Evolutionary conservation across 1,140 invertebrate species (phyloP).

Genomic region (Amphibalanus amphitrite): DNA sequence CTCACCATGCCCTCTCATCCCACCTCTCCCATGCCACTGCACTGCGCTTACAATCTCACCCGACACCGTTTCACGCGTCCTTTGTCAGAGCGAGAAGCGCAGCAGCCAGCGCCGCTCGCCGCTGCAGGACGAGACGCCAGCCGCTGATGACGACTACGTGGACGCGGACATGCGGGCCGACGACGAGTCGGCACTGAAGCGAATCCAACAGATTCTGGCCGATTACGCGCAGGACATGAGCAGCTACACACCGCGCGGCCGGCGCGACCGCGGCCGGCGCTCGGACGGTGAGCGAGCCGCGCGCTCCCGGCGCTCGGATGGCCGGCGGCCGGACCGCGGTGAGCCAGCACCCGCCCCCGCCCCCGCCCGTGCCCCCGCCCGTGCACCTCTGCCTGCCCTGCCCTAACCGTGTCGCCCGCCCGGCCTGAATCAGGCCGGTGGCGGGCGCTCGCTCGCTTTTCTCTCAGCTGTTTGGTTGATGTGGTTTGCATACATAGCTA

Average conservation of each 20-base stretch:
- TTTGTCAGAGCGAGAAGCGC: conserved; percentile 10
- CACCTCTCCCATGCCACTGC: no score
- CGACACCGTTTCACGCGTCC: no score
- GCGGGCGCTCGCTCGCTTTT: no score
- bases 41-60: no score
- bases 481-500: no score
- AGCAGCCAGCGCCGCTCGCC: conserved; percentile 27
- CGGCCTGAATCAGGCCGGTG: no score
- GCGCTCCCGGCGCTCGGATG: conserved; percentile 11
- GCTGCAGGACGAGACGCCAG: conserved; percentile 38
- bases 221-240: conserved; percentile 68
- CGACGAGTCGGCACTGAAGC: conserved; percentile 49
- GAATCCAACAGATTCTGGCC: conserved; percentile 55
- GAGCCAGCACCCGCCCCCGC: no score
- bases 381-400: no score
- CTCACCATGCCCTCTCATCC: no score
- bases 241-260: conserved; percentile 29
- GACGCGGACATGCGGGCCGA: conserved; percentile 56
- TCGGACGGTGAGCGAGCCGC: conserved; percentile 14
- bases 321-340: background rate
- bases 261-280: conserved; percentile 3
- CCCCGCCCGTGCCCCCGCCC: no score
- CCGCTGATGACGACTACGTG: conserved; percentile 45
- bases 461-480: no score
- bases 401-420: no score